Base-by-base conservation (phyloP, 2,888 invertebrate genomes). In the Idaea dimidiata region DNA sequence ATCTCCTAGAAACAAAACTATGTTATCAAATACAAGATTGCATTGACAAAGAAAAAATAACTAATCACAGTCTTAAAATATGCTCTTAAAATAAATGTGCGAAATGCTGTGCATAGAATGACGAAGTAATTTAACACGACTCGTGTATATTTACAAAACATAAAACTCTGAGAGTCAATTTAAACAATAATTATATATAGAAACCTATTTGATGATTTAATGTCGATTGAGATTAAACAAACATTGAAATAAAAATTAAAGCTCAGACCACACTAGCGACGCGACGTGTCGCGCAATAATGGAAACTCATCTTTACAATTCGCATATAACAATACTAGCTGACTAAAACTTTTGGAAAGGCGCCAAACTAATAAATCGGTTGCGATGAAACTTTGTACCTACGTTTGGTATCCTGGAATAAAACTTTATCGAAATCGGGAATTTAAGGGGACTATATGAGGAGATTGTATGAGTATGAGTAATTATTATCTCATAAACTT, bases 21-120 rank as follows among this genome's bases (percentile, higher is more conserved):
- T 66, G 67, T 70, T 68, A 70, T 68, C 67, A 72, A 69, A 67
- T 70, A 71, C 65, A 69, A 78, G 24, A 74, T 82, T 85, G 84
- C 86, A 86, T 86, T 86, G 84, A 77, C 43, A 43, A 43, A 43
- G 14, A 78, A 71, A 67, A 68, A 75, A 69, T 79, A 82, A 82
- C 71, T 83, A 83, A 86, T 77, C 80, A 86, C 88, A 87, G 88
- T 86, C 87, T 88, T 87, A 86, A 81, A 76, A 72, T 63, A 75
- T 79, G 5, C 14, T 43, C 43, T 43, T 75, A 76, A 73, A 77
- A 79, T 68, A 63, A 69, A 74, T 82, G 81, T 83, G 83, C 81
- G 76, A 79, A 82, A 81, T 76, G 78, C 82, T 83, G 86, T 87
- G 85, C 84, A 82, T 78, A 81, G 69, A 43, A 43, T 71, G 75